phyloP scores from a whole-genome alignment of 2,888 invertebrate genomes.

The Pheosia tremula region DNA sequence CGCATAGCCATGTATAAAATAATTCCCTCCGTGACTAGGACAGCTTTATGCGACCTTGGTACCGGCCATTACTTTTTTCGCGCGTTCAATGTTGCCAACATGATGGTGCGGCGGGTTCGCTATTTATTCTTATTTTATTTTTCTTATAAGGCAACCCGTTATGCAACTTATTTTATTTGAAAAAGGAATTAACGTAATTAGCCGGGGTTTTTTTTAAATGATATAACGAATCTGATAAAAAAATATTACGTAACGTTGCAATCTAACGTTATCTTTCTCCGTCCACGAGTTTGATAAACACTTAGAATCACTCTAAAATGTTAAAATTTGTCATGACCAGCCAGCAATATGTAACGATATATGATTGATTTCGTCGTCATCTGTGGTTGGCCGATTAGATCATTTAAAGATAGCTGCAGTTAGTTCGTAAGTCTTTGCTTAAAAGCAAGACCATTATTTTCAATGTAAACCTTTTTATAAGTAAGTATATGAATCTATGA shows the following conservation, averaged over 20 bases:
- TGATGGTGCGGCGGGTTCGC: conserved; percentile 68
- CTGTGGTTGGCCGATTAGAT: too few relatives aligned
- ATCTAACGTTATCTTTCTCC: conserved; percentile 36
- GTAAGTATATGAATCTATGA: too few relatives aligned
- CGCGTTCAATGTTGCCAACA: conserved; percentile 80
- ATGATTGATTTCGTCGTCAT: background rate
- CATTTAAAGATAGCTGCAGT: too few relatives aligned
- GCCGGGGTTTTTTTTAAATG: conserved; percentile 35
- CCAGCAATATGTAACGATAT: conserved; percentile 14
- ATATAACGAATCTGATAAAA: conserved; percentile 22
- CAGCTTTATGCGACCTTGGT: conserved; percentile 81
- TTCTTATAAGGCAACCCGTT: conserved; percentile 67
- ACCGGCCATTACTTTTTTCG: conserved; percentile 80
- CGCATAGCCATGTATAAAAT: conserved; percentile 64
- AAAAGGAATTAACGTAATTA: conserved; percentile 37
- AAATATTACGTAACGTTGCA: conserved; percentile 26
- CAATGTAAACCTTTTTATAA: too few relatives aligned
- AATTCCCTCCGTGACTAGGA: conserved; percentile 82
- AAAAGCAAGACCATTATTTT: too few relatives aligned
- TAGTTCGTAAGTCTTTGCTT: too few relatives aligned
- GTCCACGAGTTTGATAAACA: conserved; percentile 28
- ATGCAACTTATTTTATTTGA: conserved; percentile 63
- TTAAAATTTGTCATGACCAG: conserved; percentile 10
- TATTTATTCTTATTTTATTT: conserved; percentile 62
- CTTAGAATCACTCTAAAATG: conserved; percentile 32